Conservation (phyloP, 35 echinoderm and acorn worm genomes). For the Nesometra sesokonis region DNA sequence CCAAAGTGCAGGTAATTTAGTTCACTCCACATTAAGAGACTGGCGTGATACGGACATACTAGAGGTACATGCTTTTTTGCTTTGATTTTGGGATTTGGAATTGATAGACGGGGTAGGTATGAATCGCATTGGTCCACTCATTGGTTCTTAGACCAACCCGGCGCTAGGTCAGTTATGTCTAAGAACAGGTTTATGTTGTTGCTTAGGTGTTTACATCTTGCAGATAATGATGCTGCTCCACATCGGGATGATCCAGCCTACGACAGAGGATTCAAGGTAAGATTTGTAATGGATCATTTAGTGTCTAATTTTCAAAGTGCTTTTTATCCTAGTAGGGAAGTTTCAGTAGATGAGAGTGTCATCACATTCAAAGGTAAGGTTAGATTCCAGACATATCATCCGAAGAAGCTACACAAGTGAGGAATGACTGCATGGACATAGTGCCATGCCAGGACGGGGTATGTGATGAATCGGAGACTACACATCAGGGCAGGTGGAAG, state of each 20-base stretch:
- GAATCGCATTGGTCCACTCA: slow-evolving; percentile 7
- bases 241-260: neutral
- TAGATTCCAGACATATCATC: neutral
- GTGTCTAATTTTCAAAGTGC: neutral
- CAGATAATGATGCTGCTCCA: neutral
- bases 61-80: neutral
- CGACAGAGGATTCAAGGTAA: slow-evolving; percentile 27
- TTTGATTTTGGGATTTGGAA: neutral
- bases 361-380: slow-evolving; percentile 4
- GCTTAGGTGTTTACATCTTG: slow-evolving; percentile 22
- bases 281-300: neutral
- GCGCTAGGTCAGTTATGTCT: slow-evolving; percentile 2
- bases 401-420: slow-evolving; percentile 13
- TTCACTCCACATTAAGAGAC: neutral
- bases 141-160: neutral
- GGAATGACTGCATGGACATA: neutral
- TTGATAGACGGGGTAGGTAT: neutral
- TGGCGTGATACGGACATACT: neutral
- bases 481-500: neutral
- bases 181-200: slow-evolving; percentile 15
- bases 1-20: neutral
- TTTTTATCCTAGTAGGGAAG: neutral
- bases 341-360: slow-evolving; percentile 14
- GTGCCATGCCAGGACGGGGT: neutral
- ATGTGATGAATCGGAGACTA: neutral